Conservation (phyloP, 1,140 invertebrate species). For the Forficula auricularia region DNA sequence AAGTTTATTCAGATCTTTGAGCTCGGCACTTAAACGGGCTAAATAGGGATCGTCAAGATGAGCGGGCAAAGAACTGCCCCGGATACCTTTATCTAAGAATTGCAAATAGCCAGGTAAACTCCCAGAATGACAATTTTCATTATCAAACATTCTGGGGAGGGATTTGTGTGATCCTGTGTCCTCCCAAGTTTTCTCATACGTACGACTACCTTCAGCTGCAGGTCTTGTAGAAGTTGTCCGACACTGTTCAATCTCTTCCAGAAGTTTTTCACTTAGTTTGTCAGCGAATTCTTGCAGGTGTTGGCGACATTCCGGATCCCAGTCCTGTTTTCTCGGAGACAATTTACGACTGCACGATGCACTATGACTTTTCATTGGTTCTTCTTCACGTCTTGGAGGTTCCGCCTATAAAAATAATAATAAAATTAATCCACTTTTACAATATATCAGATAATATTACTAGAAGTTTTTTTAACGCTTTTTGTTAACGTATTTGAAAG, state of each 20-base stretch:
- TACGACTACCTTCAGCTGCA: not conserved
- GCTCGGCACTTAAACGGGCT: conserved; percentile 34
- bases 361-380: too few relatives aligned
- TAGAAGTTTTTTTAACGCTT: too few relatives aligned
- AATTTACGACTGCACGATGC: not conserved
- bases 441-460: too few relatives aligned
- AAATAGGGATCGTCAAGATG: conserved; percentile 38
- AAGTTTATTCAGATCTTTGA: conserved; percentile 34
- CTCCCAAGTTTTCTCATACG: not conserved
- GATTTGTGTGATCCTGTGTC: too few relatives aligned
- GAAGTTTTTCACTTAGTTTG: conserved; percentile 50
- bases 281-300: conserved; percentile 61
- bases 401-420: too few relatives aligned
- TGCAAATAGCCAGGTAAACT: not conserved
- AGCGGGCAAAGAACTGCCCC: too few relatives aligned
- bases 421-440: too few relatives aligned
- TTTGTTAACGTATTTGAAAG: too few relatives aligned
- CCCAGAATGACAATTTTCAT: too few relatives aligned
- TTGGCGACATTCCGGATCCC: conserved; percentile 42
- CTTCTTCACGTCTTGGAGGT: too few relatives aligned
- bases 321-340: conserved; percentile 14
- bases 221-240: conserved; percentile 18
- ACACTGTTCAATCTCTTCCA: conserved; percentile 56
- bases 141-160: not conserved
- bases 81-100: too few relatives aligned